Evolutionary conservation across 2,797 vertebrate species (phyloP), one percentile per base, ranked within the genome.

Genomic region (Chelidonichthys spinosus): DNA sequence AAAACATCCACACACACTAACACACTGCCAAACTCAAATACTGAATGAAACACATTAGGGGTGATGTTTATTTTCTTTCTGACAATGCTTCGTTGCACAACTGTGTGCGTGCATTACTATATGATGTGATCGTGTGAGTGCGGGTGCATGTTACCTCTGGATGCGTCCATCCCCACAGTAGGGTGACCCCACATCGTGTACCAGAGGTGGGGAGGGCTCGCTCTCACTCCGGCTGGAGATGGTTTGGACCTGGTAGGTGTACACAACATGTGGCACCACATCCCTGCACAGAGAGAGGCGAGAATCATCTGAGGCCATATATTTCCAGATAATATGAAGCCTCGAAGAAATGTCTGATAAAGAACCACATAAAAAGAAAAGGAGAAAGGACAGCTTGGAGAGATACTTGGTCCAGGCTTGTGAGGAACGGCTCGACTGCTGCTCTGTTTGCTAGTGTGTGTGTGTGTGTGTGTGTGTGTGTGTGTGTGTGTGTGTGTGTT

Each of bases 101-200:
- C 4, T 53, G 2, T 54, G 36, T 47, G 6, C 10, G 17, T 18
- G 36, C 4, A n/a, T 42, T 72, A 11, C 3, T 4, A 35, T 7
- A 10, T 14, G 25, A 42, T 5, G 11, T 11, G 15, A 46, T 35
- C 0, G 2, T 53, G 9, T 42, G 11, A 60, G 11, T 35, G 2
- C 2, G 2, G 0, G 6, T 33, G 58, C 11, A 2, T 47, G 37
- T 95, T 95, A 98, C 98, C 90, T 97, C 92, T 99, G 97, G 81
- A 99, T 97, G 58, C 92, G 87, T 69, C 98, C 98, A 1, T 99
- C 98, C 6, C 98, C 97, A n/a, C 98, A 99, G 91, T 98, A 99
- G 5, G 96, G 95, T 0, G 93, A 95, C 56, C 97, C 97, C 7
- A 98, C 93, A 63, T 93, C 40, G 4, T 99, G 98, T 6, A 91